phyloP scores from a whole-genome alignment of 2,797 vertebrate genomes.

The Steatocranus sp. region DNA sequence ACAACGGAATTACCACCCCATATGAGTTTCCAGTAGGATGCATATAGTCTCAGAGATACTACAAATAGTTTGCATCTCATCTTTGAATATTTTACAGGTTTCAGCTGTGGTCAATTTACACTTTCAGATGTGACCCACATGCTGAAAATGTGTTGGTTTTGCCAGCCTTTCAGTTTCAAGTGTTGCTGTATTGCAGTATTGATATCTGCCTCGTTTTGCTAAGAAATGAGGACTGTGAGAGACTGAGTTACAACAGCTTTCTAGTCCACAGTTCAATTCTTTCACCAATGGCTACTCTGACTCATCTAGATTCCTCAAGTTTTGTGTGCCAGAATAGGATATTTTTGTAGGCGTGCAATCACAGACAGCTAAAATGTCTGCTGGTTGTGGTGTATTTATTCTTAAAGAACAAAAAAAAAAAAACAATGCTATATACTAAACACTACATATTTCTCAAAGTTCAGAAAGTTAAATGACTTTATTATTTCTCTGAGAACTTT shows the following conservation, averaged over 20 bases:
- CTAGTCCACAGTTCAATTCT: background rate
- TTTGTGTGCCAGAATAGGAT: background rate
- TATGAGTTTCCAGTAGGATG: background rate
- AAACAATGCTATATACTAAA: background rate
- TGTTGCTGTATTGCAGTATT: background rate
- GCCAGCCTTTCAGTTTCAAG: background rate
- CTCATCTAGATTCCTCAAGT: background rate
- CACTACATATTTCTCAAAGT: background rate
- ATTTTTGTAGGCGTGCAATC: background rate
- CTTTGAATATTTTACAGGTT: slow-evolving; percentile 6
- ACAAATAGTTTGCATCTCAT: background rate
- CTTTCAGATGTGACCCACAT: background rate
- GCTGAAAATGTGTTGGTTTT: background rate
- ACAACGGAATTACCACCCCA: background rate
- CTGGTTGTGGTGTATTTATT: background rate
- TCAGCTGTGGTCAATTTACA: background rate
- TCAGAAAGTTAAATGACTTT: background rate
- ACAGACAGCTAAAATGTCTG: background rate
- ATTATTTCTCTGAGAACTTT: background rate
- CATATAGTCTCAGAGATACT: background rate
- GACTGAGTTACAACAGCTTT: background rate
- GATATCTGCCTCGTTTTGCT: background rate
- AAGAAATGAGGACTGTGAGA: background rate
- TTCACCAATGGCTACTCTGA: background rate
- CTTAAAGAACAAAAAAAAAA: background rate